These are phyloP conservation scores for Scarus forsteni DNA, from an alignment of 2,797 vertebrate species.

Conservation along the genomic window DNA sequence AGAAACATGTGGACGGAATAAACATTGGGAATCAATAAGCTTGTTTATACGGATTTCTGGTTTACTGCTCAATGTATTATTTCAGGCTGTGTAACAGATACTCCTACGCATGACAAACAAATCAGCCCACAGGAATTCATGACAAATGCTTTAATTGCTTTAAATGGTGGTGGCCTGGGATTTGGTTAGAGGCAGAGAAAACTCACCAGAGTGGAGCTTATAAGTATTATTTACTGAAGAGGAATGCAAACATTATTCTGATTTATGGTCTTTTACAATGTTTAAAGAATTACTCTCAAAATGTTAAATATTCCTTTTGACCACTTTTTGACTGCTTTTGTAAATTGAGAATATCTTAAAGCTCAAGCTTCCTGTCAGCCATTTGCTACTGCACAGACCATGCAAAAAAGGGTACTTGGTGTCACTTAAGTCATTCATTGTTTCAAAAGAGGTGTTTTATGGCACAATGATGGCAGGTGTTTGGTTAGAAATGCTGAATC, in stretches of 20 bases:
- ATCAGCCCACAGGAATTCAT: constrained; percentile 19
- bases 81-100: constrained; percentile 29
- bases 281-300: neutral
- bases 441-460: too few species aligned
- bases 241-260: neutral
- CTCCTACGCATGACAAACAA: constrained; percentile 10
- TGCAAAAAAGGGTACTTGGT: too few species aligned
- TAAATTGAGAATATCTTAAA: too few species aligned
- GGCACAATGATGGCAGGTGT: too few species aligned
- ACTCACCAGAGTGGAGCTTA: neutral
- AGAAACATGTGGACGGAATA: constrained; percentile 23
- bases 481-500: too few species aligned
- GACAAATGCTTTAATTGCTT: constrained; percentile 12
- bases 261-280: neutral
- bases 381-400: too few species aligned
- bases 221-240: neutral
- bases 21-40: constrained; percentile 37
- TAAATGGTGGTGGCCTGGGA: neutral
- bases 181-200: neutral
- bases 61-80: constrained; percentile 9
- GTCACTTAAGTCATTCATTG: too few species aligned
- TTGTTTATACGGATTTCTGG: constrained; percentile 33
- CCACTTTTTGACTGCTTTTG: neutral
- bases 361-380: too few species aligned
- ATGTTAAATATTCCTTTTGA: neutral